phyloP scores from a whole-genome alignment of 2,113 vertebrate genomes.

The Cnemophilus loriae region DNA sequence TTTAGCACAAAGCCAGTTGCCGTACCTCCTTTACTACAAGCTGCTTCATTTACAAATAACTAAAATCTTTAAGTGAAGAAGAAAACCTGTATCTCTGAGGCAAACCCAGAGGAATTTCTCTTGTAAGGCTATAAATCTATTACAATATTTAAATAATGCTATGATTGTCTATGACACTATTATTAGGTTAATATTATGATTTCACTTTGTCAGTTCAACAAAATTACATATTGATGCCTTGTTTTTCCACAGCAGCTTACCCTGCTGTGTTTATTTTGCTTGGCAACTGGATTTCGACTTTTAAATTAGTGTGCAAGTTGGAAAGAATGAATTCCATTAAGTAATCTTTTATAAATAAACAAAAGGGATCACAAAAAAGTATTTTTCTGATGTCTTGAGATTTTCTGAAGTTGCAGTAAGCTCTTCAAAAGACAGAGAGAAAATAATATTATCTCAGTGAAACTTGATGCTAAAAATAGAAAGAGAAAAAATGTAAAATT shows the following conservation, averaged over 20 bases:
- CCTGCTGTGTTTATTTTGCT: slow-evolving; percentile 24
- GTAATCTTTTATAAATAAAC: slow-evolving; percentile 27
- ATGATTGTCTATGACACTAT: neutral
- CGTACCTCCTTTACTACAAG: neutral
- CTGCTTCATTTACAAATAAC: neutral
- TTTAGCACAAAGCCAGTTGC: neutral
- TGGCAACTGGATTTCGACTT: neutral
- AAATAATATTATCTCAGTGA: neutral
- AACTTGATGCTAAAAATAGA: neutral
- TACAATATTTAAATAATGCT: slow-evolving; percentile 11
- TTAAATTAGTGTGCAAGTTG: neutral
- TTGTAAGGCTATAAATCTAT: neutral
- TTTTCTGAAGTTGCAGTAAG: neutral
- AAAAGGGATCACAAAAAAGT: neutral
- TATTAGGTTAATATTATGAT: slow-evolving; percentile 37
- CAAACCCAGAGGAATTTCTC: neutral
- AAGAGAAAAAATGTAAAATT: neutral
- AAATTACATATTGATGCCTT: neutral
- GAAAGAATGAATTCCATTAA: slow-evolving; percentile 45
- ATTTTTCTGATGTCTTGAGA: neutral
- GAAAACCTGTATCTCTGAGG: neutral
- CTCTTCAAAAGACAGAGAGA: slow-evolving; percentile 16
- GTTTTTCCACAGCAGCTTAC: neutral
- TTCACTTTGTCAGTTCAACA: neutral
- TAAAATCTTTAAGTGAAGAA: neutral